Base-by-base conservation (phyloP, 2,888 invertebrate species). In the Trichopria drosophilae region DNA sequence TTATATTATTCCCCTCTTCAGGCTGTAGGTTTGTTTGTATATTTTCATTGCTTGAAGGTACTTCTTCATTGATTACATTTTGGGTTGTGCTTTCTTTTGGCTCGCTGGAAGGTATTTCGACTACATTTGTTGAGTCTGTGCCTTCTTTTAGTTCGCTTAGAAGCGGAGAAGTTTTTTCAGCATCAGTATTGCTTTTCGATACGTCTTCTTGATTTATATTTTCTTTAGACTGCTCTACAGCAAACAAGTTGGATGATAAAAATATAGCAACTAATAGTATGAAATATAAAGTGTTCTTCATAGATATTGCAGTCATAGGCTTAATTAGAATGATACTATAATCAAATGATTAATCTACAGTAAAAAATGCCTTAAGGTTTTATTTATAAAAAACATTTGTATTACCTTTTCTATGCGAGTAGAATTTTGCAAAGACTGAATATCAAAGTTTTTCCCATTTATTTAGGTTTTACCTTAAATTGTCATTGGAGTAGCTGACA, bases 271-370 rank as follows among this genome's bases (percentile, higher is more conserved):
- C 47, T 39, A 47, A 47, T 47, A 47, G 12, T 47, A 47, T 20
- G 12, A 46, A 46, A 37, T 46, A 46, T 46, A 46, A 46, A 46
- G 37, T 46, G 37, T 29, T 46, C 13, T 46, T 46, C 46, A 46
- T 46, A 46, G 37, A 46, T 46, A 13, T 46, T 29, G 36, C 7
- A 46, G 29, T 10, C 46, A 46, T 46, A 37, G n/a, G 46, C 46
- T 37, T 46, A 46, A 46, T 37, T 46, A 46, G 37, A 29, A 46
- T 46, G 46, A 46, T 46, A 46, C 46, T 46, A 46, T 46, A 46
- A 46, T 46, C 46, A 46, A 46, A 46, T 46, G 46, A 46, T 46
- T 46, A 46, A 46, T 46, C 46, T 46, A 46, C 46, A 46, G 46
- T 46, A 46, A 46, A 46, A 45, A 46, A n/a, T n/a, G n/a, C n/a